Evolutionary conservation across 35 echinoderm and acorn worm species (phyloP).

Genomic region (Lytechinus pictus): DNA sequence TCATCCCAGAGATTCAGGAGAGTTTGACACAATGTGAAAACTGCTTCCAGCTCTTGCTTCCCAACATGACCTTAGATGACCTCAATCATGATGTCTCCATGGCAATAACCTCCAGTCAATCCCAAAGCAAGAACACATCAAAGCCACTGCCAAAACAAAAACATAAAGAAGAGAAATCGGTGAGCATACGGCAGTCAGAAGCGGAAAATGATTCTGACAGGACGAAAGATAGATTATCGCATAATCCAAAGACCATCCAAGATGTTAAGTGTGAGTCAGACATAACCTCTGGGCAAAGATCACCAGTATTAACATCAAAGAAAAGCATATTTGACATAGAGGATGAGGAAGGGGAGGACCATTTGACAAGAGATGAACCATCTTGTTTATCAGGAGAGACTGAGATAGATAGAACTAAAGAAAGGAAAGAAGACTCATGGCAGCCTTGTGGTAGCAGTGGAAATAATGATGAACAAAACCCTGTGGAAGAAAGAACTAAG

Average conservation of each 20-base stretch:
- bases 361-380: background rate
- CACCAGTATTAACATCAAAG: background rate
- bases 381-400: background rate
- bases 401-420: background rate
- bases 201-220: background rate
- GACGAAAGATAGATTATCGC: background rate
- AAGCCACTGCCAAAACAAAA: background rate
- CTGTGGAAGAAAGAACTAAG: background rate
- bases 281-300: background rate
- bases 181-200: background rate
- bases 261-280: background rate
- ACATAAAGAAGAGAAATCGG: background rate
- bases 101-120: background rate
- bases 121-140: background rate
- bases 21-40: slow-evolving; percentile 83
- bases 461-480: background rate
- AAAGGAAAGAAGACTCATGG: background rate
- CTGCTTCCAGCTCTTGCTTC: slow-evolving; percentile 89
- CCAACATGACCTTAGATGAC: slow-evolving; percentile 33
- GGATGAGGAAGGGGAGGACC: background rate
- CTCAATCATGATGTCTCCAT: background rate
- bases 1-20: slow-evolving; percentile 87
- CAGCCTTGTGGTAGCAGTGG: background rate
- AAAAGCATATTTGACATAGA: background rate
- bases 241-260: background rate